These are phyloP conservation scores for Salminus brasiliensis DNA, from an alignment of 2,113 vertebrate species.

Conservation along the genomic window DNA sequence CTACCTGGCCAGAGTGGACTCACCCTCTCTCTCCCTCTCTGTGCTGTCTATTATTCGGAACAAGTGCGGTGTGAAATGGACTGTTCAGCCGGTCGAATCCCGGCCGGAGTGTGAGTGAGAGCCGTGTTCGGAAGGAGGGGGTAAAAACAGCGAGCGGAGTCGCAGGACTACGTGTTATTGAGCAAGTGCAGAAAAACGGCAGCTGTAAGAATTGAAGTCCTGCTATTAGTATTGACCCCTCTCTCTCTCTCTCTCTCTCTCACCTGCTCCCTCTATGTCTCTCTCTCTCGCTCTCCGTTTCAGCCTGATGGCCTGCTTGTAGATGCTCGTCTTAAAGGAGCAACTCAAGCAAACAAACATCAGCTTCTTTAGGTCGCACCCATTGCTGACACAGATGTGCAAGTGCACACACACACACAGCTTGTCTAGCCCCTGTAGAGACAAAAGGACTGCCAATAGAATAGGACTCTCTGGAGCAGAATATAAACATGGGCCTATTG, in stretches of 20 bases:
- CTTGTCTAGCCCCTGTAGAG: too few species aligned
- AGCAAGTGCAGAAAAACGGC: slow-evolving; percentile 2
- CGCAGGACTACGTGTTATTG: slow-evolving; percentile 19
- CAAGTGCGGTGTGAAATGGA: slow-evolving; percentile 20
- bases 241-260: slow-evolving; percentile 6
- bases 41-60: slow-evolving; percentile 20
- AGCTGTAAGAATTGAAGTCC: slow-evolving; percentile 40
- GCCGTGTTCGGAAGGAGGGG: neutral
- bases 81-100: neutral
- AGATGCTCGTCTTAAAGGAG: too few species aligned
- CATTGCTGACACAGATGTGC: too few species aligned
- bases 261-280: neutral
- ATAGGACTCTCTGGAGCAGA: too few species aligned
- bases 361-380: too few species aligned
- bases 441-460: too few species aligned
- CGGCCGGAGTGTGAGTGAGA: neutral
- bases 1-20: slow-evolving; percentile 9
- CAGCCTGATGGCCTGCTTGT: too few species aligned
- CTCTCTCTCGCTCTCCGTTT: neutral
- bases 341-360: too few species aligned
- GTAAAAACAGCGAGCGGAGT: neutral
- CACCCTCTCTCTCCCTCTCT: neutral
- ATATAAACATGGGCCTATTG: too few species aligned
- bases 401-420: too few species aligned
- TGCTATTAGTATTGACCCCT: slow-evolving; percentile 47